A percentile compares a stretch with the other conserved stretches of the same genome.
Evolutionary conservation across 2,797 vertebrate species (phyloP).

Genomic region (Lacerta agilis): DNA sequence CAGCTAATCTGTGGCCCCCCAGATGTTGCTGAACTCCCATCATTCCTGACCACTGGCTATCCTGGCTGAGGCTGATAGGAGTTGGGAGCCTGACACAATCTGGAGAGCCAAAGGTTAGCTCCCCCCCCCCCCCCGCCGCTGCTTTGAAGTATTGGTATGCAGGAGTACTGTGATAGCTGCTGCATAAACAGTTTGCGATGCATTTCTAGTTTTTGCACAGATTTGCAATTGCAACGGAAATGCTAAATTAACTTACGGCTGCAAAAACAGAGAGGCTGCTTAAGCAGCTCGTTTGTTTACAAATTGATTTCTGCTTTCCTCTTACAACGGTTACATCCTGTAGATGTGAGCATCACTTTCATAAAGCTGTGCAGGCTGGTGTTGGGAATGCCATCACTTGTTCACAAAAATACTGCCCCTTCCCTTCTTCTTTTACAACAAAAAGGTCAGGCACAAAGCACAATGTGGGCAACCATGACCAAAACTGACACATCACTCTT

Average conservation of each 20-base stretch:
- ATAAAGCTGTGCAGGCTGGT: constrained; percentile 81
- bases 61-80: no score
- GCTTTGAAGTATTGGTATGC: neutral
- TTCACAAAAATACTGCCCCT: neutral
- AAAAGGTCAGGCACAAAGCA: neutral
- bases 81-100: no score
- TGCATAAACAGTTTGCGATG: neutral
- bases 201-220: neutral
- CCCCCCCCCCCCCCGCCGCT: no score
- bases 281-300: neutral
- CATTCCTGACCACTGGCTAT: no score
- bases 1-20: no score
- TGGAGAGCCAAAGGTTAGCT: no score
- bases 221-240: constrained; percentile 8
- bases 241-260: constrained; percentile 7
- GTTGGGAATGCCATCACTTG: constrained; percentile 78
- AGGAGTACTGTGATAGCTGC: neutral
- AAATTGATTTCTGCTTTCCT: constrained; percentile 37
- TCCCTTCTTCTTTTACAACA: neutral
- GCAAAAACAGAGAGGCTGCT: neutral
- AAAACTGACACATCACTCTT: neutral
- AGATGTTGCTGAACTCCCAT: no score
- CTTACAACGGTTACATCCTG: constrained; percentile 78
- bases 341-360: constrained; percentile 82
- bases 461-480: no score